Evolutionary conservation across 2,797 vertebrate species (phyloP).

Genomic region (Esox lucius): DNA sequence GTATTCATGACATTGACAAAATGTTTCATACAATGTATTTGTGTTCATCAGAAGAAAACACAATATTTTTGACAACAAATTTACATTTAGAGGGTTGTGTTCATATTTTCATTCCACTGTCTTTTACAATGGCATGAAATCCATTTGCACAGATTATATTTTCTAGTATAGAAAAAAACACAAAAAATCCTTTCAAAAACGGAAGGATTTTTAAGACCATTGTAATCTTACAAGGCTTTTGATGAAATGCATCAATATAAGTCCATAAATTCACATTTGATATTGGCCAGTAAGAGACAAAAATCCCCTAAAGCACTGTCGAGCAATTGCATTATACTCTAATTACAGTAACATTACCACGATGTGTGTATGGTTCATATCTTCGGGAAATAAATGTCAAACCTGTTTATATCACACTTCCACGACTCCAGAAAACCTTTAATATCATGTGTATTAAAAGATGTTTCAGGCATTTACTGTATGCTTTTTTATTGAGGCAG

Average conservation of each 20-base stretch:
- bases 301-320: neutral
- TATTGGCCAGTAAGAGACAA: neutral
- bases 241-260: neutral
- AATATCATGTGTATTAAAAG: neutral
- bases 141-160: neutral
- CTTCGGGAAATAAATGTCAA: neutral
- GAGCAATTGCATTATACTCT: neutral
- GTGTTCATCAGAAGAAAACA: neutral
- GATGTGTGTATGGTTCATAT: neutral
- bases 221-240: neutral
- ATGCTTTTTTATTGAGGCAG: no score
- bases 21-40: neutral
- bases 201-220: neutral
- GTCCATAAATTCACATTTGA: neutral
- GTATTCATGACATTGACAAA: neutral
- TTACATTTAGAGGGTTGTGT: neutral
- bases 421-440: neutral
- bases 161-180: neutral
- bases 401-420: neutral
- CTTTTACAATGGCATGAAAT: neutral
- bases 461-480: no score
- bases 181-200: neutral
- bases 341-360: neutral
- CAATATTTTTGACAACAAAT: neutral
- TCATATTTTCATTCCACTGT: neutral